phyloP scores from a whole-genome alignment of 37 sponge, comb jelly and placozoan species.

The Aplysina aerophoba region DNA sequence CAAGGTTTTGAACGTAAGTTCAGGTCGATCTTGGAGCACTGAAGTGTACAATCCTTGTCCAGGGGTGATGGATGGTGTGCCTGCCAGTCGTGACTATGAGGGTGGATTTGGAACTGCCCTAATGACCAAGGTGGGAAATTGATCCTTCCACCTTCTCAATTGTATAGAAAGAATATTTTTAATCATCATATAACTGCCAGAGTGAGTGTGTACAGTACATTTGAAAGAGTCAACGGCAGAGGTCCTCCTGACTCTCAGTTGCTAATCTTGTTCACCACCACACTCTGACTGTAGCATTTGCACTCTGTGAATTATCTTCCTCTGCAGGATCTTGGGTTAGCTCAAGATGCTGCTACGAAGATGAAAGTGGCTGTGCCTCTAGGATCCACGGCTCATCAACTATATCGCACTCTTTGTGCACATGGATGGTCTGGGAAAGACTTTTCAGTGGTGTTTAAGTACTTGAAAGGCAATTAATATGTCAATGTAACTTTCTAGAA shows the following conservation, averaged over 20 bases:
- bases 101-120: constrained; percentile 96
- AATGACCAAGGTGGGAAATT: constrained; percentile 62
- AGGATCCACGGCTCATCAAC: constrained; percentile 77
- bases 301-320: background rate
- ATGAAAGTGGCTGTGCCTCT: constrained; percentile 67
- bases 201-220: too few species aligned
- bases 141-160: too few species aligned
- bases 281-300: too few species aligned
- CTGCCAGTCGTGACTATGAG: constrained; percentile 88
- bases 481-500: too few species aligned
- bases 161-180: too few species aligned
- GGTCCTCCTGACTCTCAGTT: too few species aligned
- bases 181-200: too few species aligned
- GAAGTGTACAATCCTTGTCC: constrained; percentile 97
- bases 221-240: too few species aligned
- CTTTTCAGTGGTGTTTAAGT: constrained; percentile 88
- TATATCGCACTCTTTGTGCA: constrained; percentile 82
- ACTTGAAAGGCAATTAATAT: constrained; percentile 54
- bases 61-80: constrained; percentile 92
- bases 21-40: constrained; percentile 87
- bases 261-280: too few species aligned
- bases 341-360: constrained; percentile 50
- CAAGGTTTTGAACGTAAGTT: constrained; percentile 84
- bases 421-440: constrained; percentile 78
- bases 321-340: constrained; percentile 86